These are phyloP conservation scores for Patagioenas fasciata DNA, from an alignment of 2,113 vertebrate genomes.

Conservation along the genomic window DNA sequence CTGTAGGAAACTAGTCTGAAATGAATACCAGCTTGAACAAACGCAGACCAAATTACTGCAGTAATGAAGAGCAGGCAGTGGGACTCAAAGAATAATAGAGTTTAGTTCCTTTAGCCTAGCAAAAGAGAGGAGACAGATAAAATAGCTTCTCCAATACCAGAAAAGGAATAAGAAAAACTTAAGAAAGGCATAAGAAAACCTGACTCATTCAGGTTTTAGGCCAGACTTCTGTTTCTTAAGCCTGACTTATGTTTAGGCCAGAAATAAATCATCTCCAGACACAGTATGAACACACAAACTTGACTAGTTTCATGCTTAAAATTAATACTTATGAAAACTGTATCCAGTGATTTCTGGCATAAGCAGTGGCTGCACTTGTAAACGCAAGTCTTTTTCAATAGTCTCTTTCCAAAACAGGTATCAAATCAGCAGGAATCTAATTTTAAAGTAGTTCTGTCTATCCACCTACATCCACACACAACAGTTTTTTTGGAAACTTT, in stretches of 20 bases:
- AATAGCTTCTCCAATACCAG: not conserved
- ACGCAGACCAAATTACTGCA: not conserved
- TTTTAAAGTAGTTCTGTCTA: not conserved
- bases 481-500: not conserved
- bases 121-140: not conserved
- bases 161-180: not conserved
- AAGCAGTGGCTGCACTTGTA: not conserved
- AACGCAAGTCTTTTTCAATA: not conserved
- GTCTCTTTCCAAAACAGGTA: not conserved
- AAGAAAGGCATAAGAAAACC: not conserved
- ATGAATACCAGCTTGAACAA: not conserved
- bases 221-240: too few species aligned
- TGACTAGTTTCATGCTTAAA: not conserved
- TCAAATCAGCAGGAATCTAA: not conserved
- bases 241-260: not conserved
- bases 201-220: not conserved
- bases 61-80: not conserved
- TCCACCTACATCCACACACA: not conserved
- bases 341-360: not conserved
- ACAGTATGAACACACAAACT: not conserved
- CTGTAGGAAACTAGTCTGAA: not conserved
- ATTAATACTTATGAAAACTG: not conserved
- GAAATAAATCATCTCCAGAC: not conserved
- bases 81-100: not conserved
- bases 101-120: not conserved